These are phyloP conservation scores for Proteles cristata DNA, from an alignment of 2,113 vertebrate genomes.

Conservation along the genomic window DNA sequence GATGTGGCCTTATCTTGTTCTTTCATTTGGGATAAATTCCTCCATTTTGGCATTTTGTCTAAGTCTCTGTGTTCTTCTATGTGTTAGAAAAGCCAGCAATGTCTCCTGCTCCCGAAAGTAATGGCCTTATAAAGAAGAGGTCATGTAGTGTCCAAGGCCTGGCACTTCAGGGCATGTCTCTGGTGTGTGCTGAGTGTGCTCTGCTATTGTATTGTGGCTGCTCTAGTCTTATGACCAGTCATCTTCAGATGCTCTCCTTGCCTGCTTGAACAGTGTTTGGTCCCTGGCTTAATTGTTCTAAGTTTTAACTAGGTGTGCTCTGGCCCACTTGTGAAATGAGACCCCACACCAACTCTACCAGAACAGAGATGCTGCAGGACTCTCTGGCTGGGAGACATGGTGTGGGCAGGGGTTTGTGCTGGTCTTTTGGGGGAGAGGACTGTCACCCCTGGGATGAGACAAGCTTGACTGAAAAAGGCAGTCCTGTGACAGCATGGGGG, in stretches of 20 bases:
- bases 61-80: too few species aligned
- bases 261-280: background rate
- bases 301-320: background rate
- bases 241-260: background rate
- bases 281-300: background rate
- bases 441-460: background rate
- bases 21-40: too few species aligned
- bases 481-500: background rate
- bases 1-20: too few species aligned
- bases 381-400: background rate
- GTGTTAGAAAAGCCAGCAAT: too few species aligned
- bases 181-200: background rate
- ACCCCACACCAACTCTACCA: background rate
- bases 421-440: background rate
- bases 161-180: background rate
- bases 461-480: background rate
- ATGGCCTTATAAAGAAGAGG: background rate
- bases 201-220: background rate
- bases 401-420: background rate
- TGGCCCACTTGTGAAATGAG: background rate
- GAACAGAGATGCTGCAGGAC: background rate
- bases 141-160: background rate
- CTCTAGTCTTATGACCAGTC: background rate
- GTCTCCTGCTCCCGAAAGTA: background rate
- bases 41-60: too few species aligned